Evolutionary conservation across 2,888 invertebrate species (phyloP).

Genomic region (Boloria selene): DNA sequence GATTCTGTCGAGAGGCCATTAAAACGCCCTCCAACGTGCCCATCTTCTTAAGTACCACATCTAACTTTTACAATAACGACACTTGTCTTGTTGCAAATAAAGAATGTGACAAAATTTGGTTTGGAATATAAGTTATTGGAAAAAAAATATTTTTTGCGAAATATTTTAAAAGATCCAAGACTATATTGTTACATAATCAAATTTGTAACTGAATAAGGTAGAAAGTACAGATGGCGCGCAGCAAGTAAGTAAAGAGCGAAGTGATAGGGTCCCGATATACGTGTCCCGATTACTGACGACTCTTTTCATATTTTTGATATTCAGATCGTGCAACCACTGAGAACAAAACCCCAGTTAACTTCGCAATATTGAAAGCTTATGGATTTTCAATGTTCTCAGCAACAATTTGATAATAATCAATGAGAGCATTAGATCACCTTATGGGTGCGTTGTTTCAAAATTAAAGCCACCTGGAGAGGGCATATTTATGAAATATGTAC

Average conservation of each 20-base stretch:
- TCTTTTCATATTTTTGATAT: constrained; percentile 80
- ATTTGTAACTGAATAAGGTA: constrained; percentile 77
- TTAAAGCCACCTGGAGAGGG: constrained; percentile 43
- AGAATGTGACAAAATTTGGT: constrained; percentile 22
- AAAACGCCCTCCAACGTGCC: constrained; percentile 72
- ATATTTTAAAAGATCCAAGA: constrained; percentile 16
- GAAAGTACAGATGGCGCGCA: constrained; percentile 79
- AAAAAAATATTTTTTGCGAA: constrained; percentile 1
- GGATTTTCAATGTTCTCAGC: constrained; percentile 75
- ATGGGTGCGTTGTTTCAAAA: constrained; percentile 22
- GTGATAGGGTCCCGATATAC: constrained; percentile 81
- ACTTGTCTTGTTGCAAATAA: constrained; percentile 40
- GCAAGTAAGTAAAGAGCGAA: constrained; percentile 80
- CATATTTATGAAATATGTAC: constrained; percentile 36
- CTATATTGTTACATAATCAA: constrained; percentile 73
- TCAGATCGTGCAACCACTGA: constrained; percentile 77
- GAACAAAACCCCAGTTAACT: constrained; percentile 80
- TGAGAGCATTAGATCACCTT: constrained; percentile 36
- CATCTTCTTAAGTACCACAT: constrained; percentile 75
- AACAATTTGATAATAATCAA: constrained; percentile 64
- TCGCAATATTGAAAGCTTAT: constrained; percentile 81
- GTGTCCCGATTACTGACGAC: constrained; percentile 79
- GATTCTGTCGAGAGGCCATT: constrained; percentile 77
- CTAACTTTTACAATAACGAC: constrained; percentile 54
- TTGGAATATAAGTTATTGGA: constrained; percentile 5